Conservation (phyloP, 2,113 vertebrate genomes). For the Melospiza georgiana region DNA sequence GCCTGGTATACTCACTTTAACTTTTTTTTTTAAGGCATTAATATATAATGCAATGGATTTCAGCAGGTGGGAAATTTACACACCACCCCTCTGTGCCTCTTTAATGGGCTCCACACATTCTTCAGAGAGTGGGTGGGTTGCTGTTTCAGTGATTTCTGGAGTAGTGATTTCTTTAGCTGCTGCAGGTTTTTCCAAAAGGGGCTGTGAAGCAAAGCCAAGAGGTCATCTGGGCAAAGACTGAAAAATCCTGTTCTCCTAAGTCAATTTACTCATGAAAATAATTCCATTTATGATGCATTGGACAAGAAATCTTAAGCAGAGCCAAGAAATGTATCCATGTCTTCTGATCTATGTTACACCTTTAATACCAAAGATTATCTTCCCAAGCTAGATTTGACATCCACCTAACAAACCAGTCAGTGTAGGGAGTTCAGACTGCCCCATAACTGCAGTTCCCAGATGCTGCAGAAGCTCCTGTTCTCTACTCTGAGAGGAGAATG, state of each 20-base stretch:
- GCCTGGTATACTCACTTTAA: background rate
- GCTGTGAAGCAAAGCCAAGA: background rate
- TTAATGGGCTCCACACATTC: background rate
- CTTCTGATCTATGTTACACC: background rate
- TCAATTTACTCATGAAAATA: background rate
- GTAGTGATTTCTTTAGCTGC: conserved; percentile 10
- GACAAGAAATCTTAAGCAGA: background rate
- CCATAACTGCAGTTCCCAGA: background rate
- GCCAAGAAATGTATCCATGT: background rate
- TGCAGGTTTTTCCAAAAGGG: background rate
- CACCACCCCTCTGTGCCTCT: background rate
- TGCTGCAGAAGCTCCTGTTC: background rate
- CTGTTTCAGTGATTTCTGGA: conserved; percentile 9
- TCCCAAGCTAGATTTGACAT: background rate
- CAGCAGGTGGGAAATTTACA: background rate
- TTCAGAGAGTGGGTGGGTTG: background rate
- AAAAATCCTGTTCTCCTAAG: background rate
- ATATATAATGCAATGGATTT: background rate
- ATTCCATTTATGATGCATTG: background rate
- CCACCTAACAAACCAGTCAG: background rate
- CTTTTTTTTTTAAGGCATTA: background rate
- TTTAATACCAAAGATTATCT: background rate
- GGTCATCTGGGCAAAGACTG: background rate
- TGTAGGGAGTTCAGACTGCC: background rate
- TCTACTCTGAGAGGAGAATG: background rate